Conservation (phyloP, 2,888 invertebrate species). For the Seira ritae region DNA sequence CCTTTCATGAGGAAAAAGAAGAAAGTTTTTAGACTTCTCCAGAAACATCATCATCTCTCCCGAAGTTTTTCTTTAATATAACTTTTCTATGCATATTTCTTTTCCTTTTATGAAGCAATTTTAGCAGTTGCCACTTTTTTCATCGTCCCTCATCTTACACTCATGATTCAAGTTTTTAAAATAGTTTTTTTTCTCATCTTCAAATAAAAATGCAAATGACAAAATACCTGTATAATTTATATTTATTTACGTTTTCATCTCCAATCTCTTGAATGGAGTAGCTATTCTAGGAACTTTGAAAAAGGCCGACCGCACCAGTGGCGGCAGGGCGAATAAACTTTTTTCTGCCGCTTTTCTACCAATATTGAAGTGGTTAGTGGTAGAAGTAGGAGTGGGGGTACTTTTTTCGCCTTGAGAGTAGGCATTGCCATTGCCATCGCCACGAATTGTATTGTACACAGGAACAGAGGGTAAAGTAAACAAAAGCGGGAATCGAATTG, state of each 20-base stretch:
- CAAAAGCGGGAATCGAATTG: constrained; percentile 35
- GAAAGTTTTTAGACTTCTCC: background rate
- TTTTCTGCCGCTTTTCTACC: background rate
- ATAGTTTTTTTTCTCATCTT: background rate
- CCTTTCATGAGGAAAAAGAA: background rate
- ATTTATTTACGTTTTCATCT: constrained; percentile 49
- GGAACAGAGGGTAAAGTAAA: constrained; percentile 26
- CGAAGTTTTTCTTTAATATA: constrained; percentile 2
- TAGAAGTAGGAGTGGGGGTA: no score
- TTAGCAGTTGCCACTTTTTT: constrained; percentile 13
- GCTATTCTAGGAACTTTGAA: background rate
- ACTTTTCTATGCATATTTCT: background rate
- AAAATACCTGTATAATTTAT: constrained; percentile 46
- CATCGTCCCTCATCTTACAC: background rate
- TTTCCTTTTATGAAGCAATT: constrained; percentile 14
- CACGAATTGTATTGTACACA: constrained; percentile 1
- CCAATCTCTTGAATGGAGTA: constrained; percentile 25
- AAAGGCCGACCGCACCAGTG: background rate
- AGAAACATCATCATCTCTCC: background rate
- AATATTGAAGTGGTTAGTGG: constrained; percentile 1
- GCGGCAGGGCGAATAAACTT: background rate
- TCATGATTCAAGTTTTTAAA: constrained; percentile 12
- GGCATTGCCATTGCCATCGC: background rate
- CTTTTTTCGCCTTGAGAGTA: constrained; percentile 19
- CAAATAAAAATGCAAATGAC: constrained; percentile 53